These are phyloP conservation scores for Lagodon rhomboides DNA, from an alignment of 2,797 vertebrate species.

Conservation along the genomic window DNA sequence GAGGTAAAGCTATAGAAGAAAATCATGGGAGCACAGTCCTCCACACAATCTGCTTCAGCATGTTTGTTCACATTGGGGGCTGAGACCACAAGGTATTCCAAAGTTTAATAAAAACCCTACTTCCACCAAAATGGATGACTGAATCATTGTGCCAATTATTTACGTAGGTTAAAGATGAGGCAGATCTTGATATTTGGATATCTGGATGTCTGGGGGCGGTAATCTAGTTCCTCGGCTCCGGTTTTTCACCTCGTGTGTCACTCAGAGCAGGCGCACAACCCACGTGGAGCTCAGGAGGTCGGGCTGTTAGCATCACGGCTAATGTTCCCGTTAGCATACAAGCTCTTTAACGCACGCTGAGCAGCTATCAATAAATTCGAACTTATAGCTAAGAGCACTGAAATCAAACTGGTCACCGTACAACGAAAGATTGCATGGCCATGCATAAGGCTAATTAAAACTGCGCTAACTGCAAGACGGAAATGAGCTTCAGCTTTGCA, in stretches of 20 bases:
- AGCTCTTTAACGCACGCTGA: background rate
- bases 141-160: rapidly evolving
- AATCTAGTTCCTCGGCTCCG: background rate
- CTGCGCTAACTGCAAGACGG: rapidly evolving
- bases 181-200: rapidly evolving
- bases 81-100: background rate
- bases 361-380: rapidly evolving
- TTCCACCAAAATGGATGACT: rapidly evolving
- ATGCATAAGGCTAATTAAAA: too few species aligned
- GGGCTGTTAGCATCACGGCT: constrained; percentile 60
- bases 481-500: background rate
- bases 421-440: rapidly evolving
- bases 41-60: too few species aligned
- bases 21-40: rapidly evolving
- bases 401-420: rapidly evolving
- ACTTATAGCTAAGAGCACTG: rapidly evolving
- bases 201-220: rapidly evolving
- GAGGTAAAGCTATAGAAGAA: background rate
- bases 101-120: rapidly evolving
- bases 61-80: background rate
- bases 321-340: background rate
- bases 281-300: constrained; percentile 82
- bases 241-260: constrained; percentile 70
- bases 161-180: rapidly evolving
- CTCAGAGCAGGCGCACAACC: constrained; percentile 69